These are phyloP conservation scores for Octopus sinensis DNA, from an alignment of 1,140 invertebrate species.

Conservation along the genomic window DNA sequence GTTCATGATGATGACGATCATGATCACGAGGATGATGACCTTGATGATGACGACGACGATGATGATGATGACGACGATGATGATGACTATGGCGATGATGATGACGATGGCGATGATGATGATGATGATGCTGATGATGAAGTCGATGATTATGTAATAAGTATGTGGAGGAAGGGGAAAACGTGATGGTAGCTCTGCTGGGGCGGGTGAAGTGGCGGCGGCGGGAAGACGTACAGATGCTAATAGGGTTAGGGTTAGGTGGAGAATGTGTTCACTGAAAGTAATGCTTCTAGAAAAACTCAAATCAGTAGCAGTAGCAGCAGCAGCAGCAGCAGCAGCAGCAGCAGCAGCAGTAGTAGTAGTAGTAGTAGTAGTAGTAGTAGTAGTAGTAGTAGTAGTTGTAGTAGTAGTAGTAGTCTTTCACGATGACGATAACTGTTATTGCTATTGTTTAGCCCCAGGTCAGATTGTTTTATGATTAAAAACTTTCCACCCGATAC, in stretches of 20 bases:
- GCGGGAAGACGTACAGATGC: too few relatives aligned
- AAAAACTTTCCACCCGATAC: neutral
- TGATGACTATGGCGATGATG: too few relatives aligned
- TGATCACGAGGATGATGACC: neutral
- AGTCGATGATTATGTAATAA: neutral
- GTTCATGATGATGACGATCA: too few relatives aligned
- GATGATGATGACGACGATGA: neutral
- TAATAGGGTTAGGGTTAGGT: too few relatives aligned
- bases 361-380: constrained; percentile 25
- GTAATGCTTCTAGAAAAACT: too few relatives aligned
- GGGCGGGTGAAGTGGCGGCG: too few relatives aligned
- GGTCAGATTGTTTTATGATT: neutral
- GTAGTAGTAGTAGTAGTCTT: constrained; percentile 13
- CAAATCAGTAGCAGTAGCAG: neutral
- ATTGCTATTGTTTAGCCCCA: neutral
- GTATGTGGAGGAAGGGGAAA: neutral
- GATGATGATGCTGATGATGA: too few relatives aligned
- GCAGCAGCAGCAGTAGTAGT: constrained; percentile 23
- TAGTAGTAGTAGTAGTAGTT: constrained; percentile 13
- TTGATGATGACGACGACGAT: neutral
- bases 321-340: constrained; percentile 20
- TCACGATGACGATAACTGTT: neutral
- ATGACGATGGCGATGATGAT: too few relatives aligned
- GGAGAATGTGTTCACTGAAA: too few relatives aligned
- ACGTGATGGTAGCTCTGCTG: too few relatives aligned